phyloP scores from a whole-genome alignment of 2,113 vertebrate genomes.

The Suricata suricatta region DNA sequence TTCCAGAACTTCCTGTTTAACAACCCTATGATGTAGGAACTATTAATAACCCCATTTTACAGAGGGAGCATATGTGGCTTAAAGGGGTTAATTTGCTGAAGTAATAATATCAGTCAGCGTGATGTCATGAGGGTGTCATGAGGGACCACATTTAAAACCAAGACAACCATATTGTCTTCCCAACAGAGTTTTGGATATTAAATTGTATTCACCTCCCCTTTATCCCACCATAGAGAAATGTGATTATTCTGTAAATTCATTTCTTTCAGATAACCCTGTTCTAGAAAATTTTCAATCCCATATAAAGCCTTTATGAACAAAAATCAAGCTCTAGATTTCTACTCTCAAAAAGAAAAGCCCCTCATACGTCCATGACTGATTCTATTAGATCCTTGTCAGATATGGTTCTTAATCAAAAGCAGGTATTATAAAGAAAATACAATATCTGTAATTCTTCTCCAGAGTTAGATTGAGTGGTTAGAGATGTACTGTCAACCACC shows the following conservation, averaged over 20 bases:
- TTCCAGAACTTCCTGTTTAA: neutral
- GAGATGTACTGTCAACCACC: neutral
- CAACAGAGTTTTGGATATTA: neutral
- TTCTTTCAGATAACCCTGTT: neutral
- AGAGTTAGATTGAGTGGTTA: neutral
- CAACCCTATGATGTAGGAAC: neutral
- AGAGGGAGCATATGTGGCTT: neutral
- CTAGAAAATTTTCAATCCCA: neutral
- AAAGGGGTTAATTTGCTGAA: neutral
- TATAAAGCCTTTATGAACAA: neutral
- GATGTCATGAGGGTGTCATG: neutral
- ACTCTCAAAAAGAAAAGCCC: neutral
- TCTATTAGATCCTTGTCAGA: constrained; percentile 28
- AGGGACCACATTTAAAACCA: neutral
- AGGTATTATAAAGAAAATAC: neutral
- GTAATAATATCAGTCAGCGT: neutral
- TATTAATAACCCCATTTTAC: neutral
- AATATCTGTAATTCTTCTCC: neutral
- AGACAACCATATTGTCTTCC: neutral
- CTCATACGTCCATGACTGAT: neutral
- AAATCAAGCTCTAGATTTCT: neutral
- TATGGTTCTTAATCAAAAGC: neutral
- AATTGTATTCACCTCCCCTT: neutral
- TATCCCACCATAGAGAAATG: neutral
- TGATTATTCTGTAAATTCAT: neutral